Base-by-base conservation (phyloP, 2,888 invertebrate genomes). In the Homarus gammarus region DNA sequence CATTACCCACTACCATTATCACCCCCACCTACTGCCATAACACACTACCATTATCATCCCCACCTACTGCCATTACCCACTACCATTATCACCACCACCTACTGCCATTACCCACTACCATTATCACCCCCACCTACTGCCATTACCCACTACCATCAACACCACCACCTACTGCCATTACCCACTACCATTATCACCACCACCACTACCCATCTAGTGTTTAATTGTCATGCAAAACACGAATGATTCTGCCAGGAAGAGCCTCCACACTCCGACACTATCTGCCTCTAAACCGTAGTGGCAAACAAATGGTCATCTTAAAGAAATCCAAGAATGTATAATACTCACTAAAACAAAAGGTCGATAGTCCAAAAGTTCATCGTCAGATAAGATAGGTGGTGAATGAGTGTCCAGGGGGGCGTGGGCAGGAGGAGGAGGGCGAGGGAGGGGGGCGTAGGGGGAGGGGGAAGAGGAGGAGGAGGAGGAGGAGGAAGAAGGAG, bases 261-360 rank as follows among this genome's bases (percentile, higher is more conserved):
- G 44, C 44, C 44, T 18, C 56, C 56, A 12, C 12, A 1, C 0
- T 0, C 44, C 56, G 0, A 56, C 56, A 56, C 22, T 18, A 70
- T 10, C 31, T 22, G 15, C 31, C 70, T 36, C 31, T 2, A 31
- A n/a, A 31, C 6, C 31, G 36, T 33, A 31, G 8, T 2, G 33
- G 36, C 31, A n/a, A n/a, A 70, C 33, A 70, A 1, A 31, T 70
- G 36, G n/a, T 5, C 27, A 40, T 44, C 12, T 27, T 40, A 40
- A 40, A 73, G 31, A 70, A 73, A 73, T 18, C 33, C 36, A 73
- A 73, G 40, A 73, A 73, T 70, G n/a, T 6, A 36, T 73, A 73
- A 73, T 38, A 22, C 15, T 38, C 12, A n/a, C 38, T 2, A 36
- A 56, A 56, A 2, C 33, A 77, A 49, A 77, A 49, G 44, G 49